Conservation (phyloP, 64 coral and sea anemone species). For the Porites australiensis region DNA sequence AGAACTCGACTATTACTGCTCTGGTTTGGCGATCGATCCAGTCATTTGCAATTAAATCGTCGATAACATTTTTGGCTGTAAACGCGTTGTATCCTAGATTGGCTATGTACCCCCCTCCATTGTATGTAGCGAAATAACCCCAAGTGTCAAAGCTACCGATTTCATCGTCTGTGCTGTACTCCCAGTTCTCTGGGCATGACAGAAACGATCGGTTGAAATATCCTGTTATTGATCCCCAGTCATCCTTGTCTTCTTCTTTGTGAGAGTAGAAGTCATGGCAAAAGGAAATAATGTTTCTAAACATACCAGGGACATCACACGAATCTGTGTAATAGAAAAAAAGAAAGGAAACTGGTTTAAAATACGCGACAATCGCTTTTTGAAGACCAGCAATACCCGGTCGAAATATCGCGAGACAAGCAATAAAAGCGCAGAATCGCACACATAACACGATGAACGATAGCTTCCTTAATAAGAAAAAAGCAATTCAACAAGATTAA, state of each 20-base stretch:
- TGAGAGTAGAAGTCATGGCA: not conserved
- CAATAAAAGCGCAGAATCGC: too few relatives aligned
- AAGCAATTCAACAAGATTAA: too few relatives aligned
- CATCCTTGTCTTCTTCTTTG: not conserved
- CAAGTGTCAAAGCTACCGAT: not conserved
- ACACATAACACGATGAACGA: too few relatives aligned
- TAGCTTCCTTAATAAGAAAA: too few relatives aligned
- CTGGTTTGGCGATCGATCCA: slow-evolving; percentile 62
- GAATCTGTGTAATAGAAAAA: not conserved
- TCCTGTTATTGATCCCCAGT: not conserved
- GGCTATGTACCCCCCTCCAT: slow-evolving; percentile 49
- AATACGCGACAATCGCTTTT: not conserved
- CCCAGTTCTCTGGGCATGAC: slow-evolving; percentile 35
- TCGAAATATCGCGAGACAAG: not conserved
- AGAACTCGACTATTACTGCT: slow-evolving; percentile 55
- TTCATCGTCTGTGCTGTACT: not conserved
- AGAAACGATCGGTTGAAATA: not conserved
- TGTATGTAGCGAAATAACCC: slow-evolving; percentile 21
- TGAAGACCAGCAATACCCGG: not conserved
- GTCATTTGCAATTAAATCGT: slow-evolving; percentile 27
- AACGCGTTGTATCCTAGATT: slow-evolving; percentile 49
- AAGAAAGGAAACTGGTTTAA: not conserved
- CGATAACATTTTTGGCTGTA: slow-evolving; percentile 9
- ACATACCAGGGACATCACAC: not conserved
- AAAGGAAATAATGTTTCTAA: not conserved